Base-by-base conservation (phyloP, 2,888 invertebrate species). In the Agriopis aurantiaria region DNA sequence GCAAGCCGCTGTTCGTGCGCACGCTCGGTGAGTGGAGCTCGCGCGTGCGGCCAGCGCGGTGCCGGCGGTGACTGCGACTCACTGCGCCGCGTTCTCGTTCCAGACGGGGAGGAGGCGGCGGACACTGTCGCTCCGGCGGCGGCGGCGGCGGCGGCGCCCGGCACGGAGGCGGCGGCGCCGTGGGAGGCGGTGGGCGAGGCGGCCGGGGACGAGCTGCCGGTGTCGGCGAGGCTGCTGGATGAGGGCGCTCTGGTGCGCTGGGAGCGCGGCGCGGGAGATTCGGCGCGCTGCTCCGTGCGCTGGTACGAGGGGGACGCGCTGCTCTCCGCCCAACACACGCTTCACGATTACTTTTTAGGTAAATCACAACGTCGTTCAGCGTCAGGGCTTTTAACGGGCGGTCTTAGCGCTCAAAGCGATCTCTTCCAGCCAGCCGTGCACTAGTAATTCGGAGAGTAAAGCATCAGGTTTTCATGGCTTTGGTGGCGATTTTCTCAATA, bases 211-310 rank as follows among this genome's bases (percentile, higher is more conserved):
- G 5, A 90, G 95, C 81, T 91, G 77, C 97, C 97, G 85, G 95
- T 98, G 66, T 95, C 96, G 64, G 96, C 97, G 63, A 95, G 96
- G 43, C 95, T 96, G 68, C 96, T 96, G 56, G 96, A 96, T 62
- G 96, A 96, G 72, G 98, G 97, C 41, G 97, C 97, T 88, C 91
- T 97, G 65, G 96, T 98, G 53, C 96, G 96, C 69, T 97, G 97
- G 97, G 95, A 95, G 66, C 97, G 97, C 0, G 92, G 92, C 41
- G 92, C 95, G 68, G 96, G 95, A 0, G 88, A 92, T 71, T 95
- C 95, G 43, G 89, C 95, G 68, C 88, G 95, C 55, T 97, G 97
- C 84, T 91, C 95, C 8, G 95, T 97, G 52, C 95, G 96, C 80
- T 97, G 97, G 97, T 96, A 95, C 86, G 95, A 95, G 78, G 96